Evolutionary conservation across 1,140 invertebrate genomes (phyloP), one percentile per base, ranked within the genome.

Genomic region (Odontomachus brunneus): DNA sequence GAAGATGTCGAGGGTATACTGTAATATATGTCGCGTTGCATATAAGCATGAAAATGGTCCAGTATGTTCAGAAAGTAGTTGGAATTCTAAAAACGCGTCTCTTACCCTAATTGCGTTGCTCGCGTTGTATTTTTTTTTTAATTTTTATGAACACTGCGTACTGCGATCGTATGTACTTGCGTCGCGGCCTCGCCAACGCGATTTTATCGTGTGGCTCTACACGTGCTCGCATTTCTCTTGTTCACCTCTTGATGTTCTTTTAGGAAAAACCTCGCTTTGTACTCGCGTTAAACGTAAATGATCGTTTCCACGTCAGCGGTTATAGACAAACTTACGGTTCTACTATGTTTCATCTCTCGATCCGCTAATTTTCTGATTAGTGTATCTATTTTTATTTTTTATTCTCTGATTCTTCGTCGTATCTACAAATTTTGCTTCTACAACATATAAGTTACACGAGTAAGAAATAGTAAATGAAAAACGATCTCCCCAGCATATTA

Each of bases 351-450:
- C 26, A 29, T 22, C 22, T 44, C n/a, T 69, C 63, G 33, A 49
- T 62, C 38, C 17, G 2, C 53, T 24, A 14, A 29, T 19, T 44
- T 44, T 44, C 9, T 44, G 3, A 11, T 44, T 11, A 9, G 3
- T 44, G 9, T 44, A 2, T 33, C 5, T 5, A n/a, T 44, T 44
- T 11, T 44, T 11, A 0, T 44, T 11, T 7, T 44, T 24, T 44
- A 4, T 15, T 53, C 17, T 53, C 24, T 55, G n/a, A n/a, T 19
- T 63, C 11, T n/a, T 59, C 65, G 85, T 51, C 38, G 86, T 87
- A 90, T 91, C 85, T 92, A 92, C 88, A 90, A 91, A 90, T 90
- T 92, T 89, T 63, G 59, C 78, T 73, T 55, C 81, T 84, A 69
- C 55, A 76, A 89, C 69, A 57, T 89, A 84, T 86, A 14, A 71